These are phyloP conservation scores for Sinocyclocheilus rhinocerous DNA, from an alignment of 2,113 vertebrate genomes.

Conservation along the genomic window DNA sequence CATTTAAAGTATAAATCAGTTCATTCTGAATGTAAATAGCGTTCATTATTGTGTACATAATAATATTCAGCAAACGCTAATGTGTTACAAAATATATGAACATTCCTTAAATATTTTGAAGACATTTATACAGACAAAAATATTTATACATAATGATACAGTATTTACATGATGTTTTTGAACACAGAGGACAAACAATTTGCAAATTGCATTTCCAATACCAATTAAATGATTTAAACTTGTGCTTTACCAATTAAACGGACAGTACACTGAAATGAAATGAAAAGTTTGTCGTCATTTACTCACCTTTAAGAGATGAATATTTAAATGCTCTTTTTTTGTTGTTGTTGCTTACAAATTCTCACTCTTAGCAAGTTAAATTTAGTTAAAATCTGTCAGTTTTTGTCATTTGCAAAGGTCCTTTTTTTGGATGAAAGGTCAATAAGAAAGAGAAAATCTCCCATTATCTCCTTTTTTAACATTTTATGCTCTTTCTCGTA, in stretches of 20 bases:
- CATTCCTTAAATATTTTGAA: conserved; percentile 16
- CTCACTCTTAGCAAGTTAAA: background rate
- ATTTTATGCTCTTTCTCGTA: background rate
- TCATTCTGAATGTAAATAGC: background rate
- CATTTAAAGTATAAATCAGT: background rate
- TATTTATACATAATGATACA: conserved; percentile 15
- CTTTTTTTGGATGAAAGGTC: background rate
- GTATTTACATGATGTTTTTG: conserved; percentile 8
- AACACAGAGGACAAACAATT: background rate
- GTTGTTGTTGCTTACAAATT: background rate
- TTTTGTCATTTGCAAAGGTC: background rate
- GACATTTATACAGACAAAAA: conserved; percentile 15
- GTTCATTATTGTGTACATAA: background rate
- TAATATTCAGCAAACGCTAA: background rate
- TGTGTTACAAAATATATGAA: background rate
- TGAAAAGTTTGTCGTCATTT: background rate
- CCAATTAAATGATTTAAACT: background rate
- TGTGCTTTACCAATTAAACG: background rate
- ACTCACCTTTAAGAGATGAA: background rate
- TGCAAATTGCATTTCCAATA: background rate
- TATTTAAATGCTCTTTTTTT: background rate
- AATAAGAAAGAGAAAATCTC: background rate
- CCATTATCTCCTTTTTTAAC: background rate
- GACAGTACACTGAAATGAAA: background rate
- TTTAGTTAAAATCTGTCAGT: background rate